A percentile compares a stretch with the other conserved stretches of the same genome.
Evolutionary conservation across 2,888 invertebrate species (phyloP).

Genomic region (Eulithis testata): DNA sequence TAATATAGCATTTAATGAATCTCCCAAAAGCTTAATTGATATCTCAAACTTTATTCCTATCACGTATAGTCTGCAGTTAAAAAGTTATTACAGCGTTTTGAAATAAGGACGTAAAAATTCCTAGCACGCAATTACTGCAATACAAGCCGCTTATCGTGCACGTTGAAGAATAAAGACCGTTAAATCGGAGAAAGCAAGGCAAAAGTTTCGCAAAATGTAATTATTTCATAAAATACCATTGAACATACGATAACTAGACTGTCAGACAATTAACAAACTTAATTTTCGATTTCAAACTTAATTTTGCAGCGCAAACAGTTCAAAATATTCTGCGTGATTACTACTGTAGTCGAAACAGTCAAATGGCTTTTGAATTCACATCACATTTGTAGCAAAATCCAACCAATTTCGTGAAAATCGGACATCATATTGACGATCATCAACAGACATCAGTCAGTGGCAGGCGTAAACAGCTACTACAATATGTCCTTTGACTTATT

Average conservation of each 20-base stretch:
- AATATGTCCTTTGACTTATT: too few species aligned
- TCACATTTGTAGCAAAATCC: neutral
- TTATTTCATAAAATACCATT: too few species aligned
- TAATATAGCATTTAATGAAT: neutral
- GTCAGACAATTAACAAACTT: neutral
- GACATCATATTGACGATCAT: too few species aligned
- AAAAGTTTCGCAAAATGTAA: too few species aligned
- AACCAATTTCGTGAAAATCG: neutral
- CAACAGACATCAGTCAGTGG: too few species aligned
- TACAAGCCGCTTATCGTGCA: constrained; percentile 13
- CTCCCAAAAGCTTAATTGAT: constrained; percentile 9
- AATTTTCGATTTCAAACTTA: constrained; percentile 8
- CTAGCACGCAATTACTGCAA: constrained; percentile 31
- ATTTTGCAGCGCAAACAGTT: constrained; percentile 5
- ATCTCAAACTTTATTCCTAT: constrained; percentile 16
- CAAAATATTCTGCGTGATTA: constrained; percentile 11
- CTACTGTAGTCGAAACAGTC: neutral
- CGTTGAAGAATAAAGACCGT: neutral
- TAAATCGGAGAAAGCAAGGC: too few species aligned
- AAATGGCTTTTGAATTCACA: constrained; percentile 5
- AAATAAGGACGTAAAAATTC: constrained; percentile 25
- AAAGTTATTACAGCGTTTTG: constrained; percentile 29
- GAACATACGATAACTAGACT: neutral
- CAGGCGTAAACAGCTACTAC: too few species aligned
- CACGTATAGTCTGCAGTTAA: constrained; percentile 28